Evolutionary conservation across 2,113 vertebrate genomes (phyloP), one percentile per base, ranked within the genome.

Genomic region (Forbesichthys papilliferus): DNA sequence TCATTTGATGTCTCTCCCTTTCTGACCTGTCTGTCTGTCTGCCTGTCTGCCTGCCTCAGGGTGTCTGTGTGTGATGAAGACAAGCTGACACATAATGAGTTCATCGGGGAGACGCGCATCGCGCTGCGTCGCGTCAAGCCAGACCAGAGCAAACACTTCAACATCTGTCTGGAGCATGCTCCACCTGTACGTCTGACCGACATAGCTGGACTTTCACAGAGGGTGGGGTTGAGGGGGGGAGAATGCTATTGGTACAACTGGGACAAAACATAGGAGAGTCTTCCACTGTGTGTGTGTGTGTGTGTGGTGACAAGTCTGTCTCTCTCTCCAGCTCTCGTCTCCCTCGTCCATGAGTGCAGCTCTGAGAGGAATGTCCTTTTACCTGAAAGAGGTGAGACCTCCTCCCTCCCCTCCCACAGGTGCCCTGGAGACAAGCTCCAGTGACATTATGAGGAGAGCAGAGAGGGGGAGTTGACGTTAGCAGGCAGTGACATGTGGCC

Each of bases 61-160:
- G 94, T 96, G 82, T 94, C 95, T 0, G 95, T 96, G 71, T 96
- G 95, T 48, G 95, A 96, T 3, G 95, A 96, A 85, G 95, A 96
- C 92, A 95, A 95, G 86, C 89, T 96, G 88, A 96, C 93, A 60
- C 95, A 96, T 90, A 96, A 96, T 9, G 95, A 96, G 87, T 96
- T 96, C 90, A 96, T 96, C 1, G 95, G 95, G 53, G 95, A 96
- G 90, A 95, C 91, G 5, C 90, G 95, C 3, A 92, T 96, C 61
- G 94, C 95, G 16, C 92, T 96, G 51, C 93, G 95, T 42, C 92
- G 94, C 34, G 91, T 96, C 80, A 95, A 94, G 86, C 94, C 93
- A n/a, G 93, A 94, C 78, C 93, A 95, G 90, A 93, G 92, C 84
- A 95, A 95, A 85, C 95, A 95, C 82, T 96, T 94, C 78, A 95